These are phyloP conservation scores for Abrostola tripartita DNA, from an alignment of 2,888 invertebrate species.

Conservation along the genomic window DNA sequence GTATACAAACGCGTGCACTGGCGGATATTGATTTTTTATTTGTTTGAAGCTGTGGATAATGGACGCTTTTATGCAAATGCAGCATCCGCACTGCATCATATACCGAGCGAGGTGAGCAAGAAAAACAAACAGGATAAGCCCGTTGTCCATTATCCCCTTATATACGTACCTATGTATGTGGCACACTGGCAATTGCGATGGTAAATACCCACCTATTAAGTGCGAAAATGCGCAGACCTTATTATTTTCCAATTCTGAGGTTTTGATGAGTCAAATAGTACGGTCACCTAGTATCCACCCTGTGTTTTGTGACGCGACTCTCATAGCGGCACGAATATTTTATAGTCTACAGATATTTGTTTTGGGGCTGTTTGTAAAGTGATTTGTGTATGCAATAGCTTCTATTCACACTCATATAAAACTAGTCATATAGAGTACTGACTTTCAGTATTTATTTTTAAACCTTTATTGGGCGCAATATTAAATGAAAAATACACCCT, in stretches of 20 bases:
- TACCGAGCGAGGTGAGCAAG: constrained; percentile 59
- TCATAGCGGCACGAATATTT: constrained; percentile 28
- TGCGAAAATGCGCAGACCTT: constrained; percentile 18
- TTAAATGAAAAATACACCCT: too few species aligned
- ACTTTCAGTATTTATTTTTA: background rate
- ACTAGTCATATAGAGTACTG: background rate
- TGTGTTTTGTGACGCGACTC: constrained; percentile 14
- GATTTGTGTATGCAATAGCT: constrained; percentile 40
- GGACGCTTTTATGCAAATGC: constrained; percentile 87
- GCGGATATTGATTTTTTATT: constrained; percentile 84
- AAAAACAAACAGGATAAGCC: constrained; percentile 61
- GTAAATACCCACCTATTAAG: constrained; percentile 24
- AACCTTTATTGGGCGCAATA: background rate
- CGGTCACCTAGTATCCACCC: background rate
- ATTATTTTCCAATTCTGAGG: background rate
- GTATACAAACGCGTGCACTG: constrained; percentile 56
- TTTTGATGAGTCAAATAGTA: background rate
- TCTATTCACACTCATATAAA: background rate
- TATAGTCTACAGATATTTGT: constrained; percentile 45
- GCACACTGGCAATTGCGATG: constrained; percentile 17
- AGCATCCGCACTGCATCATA: constrained; percentile 84
- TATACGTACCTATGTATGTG: constrained; percentile 9
- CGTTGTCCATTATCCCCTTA: constrained; percentile 40
- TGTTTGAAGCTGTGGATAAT: constrained; percentile 81
- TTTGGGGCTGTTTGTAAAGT: constrained; percentile 28